Evolutionary conservation across 2,888 invertebrate species (phyloP), one percentile per base, ranked within the genome.

Genomic region (Drosophila formosana): DNA sequence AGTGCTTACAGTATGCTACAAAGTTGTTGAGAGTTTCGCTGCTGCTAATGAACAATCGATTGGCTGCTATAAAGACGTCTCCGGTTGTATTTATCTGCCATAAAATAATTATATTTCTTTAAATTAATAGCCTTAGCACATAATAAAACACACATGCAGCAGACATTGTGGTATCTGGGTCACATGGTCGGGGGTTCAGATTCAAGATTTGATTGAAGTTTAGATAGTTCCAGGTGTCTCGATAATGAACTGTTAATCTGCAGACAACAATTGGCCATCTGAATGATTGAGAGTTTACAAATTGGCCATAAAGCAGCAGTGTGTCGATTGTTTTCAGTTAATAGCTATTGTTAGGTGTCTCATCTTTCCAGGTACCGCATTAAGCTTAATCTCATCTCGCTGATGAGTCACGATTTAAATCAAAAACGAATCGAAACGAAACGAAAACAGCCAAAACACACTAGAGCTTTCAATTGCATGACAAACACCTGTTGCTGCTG

Each of bases 261-360:
- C 30, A 32, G 47, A 25, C 80, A 74, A 67, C 71, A 88, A 86
- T 82, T 83, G 86, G 78, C 86, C 62, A 78, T 63, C 64, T 46
- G 39, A 55, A 46, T 45, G 51, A 50, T 45, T 6, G 32, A 23
- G 18, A 46, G 62, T 23, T 6, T 9, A 45, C 3, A 39, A 39
- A 25, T 53, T 66, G 30, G 67, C 67, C 57, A 32, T 49, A 47
- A 55, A 45, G 34, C 46, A 41, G 37, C 45, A 41, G n/a, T 25
- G 26, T 43, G 13, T 13, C 30, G 55, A 30, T 43, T 43, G 28
- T 41, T 30, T 41, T 2, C 30, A 55, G 55, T 39, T 56, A 66
- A 62, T 46, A 57, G 43, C 46, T 43, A 67, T 74, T 57, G 56
- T n/a, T 45, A 49, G 18, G 25, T 60, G 57, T 46, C 49, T 64